Conservation (phyloP, 2,888 invertebrate genomes). For the Bursaphelenchus okinawaensis region DNA sequence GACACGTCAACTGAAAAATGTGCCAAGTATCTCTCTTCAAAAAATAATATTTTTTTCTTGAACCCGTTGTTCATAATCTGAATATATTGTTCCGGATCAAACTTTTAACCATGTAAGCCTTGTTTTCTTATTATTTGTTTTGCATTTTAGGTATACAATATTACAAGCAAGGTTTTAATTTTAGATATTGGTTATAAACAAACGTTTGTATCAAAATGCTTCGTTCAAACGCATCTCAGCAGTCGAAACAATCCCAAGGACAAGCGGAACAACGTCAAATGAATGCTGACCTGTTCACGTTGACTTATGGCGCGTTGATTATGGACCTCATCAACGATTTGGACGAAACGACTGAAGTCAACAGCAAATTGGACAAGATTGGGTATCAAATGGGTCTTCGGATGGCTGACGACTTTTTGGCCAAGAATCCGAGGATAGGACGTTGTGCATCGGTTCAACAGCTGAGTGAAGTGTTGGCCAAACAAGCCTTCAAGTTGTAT, state of each 20-base stretch:
- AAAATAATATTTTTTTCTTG: neutral
- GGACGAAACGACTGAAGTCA: slow-evolving; percentile 93
- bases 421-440: slow-evolving; percentile 75
- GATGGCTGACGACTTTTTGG: slow-evolving; percentile 92
- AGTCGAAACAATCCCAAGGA: neutral
- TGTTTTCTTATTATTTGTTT: no score
- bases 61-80: no score
- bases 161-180: no score
- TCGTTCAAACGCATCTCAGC: neutral
- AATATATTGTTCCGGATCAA: no score
- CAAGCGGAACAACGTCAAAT: slow-evolving; percentile 21
- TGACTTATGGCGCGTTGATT: slow-evolving; percentile 95
- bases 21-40: neutral
- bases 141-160: no score
- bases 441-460: slow-evolving; percentile 73
- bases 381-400: slow-evolving; percentile 98
- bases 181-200: no score
- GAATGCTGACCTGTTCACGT: slow-evolving; percentile 75
- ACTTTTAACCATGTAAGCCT: no score
- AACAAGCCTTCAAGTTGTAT: slow-evolving; percentile 72
- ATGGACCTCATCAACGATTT: slow-evolving; percentile 92
- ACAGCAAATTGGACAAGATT: slow-evolving; percentile 79
- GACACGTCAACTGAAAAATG: neutral
- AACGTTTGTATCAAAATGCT: no score
- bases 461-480: slow-evolving; percentile 68